Evolutionary conservation across 2,797 vertebrate species (phyloP).

Genomic region (Peromyscus melanophrys): DNA sequence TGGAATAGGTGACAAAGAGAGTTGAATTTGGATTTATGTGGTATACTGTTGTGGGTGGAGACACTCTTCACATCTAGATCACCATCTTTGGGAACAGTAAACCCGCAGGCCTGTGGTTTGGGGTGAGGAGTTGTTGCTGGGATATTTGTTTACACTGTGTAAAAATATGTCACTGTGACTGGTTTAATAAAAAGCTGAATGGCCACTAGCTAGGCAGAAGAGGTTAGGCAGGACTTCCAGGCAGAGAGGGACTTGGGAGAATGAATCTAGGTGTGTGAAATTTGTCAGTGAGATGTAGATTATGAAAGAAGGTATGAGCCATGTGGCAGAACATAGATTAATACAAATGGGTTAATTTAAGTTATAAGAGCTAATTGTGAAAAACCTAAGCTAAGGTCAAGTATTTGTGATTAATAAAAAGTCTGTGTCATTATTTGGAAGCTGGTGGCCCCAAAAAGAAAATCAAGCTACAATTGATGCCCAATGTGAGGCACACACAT

Average conservation of each 20-base stretch:
- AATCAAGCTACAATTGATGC: neutral
- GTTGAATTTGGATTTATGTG: constrained; percentile 12
- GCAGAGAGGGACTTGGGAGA: too few relatives aligned
- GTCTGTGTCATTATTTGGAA: neutral
- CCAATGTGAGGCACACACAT: neutral
- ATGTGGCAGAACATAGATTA: neutral
- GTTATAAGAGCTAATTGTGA: neutral
- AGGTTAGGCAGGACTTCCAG: too few relatives aligned
- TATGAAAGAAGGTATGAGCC: neutral
- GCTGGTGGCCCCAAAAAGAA: neutral
- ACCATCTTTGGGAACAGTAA: constrained; percentile 49
- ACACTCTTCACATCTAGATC: neutral
- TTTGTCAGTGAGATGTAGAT: too few relatives aligned
- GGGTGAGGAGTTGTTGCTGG: neutral
- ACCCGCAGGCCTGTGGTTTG: neutral
- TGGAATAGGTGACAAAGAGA: constrained; percentile 15
- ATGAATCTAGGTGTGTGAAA: too few relatives aligned
- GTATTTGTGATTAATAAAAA: neutral
- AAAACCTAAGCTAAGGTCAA: neutral
- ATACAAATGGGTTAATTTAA: neutral
- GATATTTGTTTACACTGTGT: too few relatives aligned
- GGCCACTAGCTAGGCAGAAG: too few relatives aligned
- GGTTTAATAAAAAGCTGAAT: too few relatives aligned
- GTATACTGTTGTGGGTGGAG: neutral
- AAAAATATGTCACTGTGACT: too few relatives aligned